Conservation (phyloP, 1,140 invertebrate genomes). For the Pomacea maculata region DNA sequence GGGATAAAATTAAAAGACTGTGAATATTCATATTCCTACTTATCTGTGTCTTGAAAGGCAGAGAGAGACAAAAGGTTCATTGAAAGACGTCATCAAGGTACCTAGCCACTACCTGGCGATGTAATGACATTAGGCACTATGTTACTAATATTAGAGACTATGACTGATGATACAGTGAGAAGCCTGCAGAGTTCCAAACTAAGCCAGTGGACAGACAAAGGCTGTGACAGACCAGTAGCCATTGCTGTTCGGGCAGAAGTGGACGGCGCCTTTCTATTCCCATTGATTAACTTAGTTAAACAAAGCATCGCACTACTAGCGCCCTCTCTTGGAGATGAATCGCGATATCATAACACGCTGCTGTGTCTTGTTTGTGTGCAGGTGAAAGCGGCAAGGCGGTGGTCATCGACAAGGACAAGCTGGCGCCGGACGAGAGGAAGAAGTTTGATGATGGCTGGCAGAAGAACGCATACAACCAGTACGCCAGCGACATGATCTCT, state of each 20-base stretch:
- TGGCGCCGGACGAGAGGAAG: constrained; percentile 83
- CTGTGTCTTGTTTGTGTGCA: constrained; percentile 25
- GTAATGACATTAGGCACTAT: too few species aligned
- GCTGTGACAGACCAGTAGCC: too few species aligned
- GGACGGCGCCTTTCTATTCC: not conserved
- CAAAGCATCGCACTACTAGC: not conserved
- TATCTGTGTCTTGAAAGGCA: too few species aligned
- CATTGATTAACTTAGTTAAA: not conserved
- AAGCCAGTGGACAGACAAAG: too few species aligned
- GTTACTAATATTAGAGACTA: too few species aligned
- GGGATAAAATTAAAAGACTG: too few species aligned
- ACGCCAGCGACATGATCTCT: constrained; percentile 96
- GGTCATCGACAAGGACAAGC: constrained; percentile 79
- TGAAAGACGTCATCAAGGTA: too few species aligned
- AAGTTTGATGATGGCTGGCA: constrained; percentile 94
- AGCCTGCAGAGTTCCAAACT: too few species aligned
- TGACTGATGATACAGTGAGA: too few species aligned
- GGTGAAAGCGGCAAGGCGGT: constrained; percentile 89
- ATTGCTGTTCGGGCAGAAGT: not conserved
- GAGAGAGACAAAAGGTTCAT: too few species aligned
- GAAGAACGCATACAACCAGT: constrained; percentile 99
- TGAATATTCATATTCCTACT: too few species aligned
- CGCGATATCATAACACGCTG: not conserved
- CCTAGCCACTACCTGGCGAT: too few species aligned
- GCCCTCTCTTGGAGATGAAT: not conserved